phyloP scores from a whole-genome alignment of 2,797 vertebrate species.

The Epinephelus malabaricus region DNA sequence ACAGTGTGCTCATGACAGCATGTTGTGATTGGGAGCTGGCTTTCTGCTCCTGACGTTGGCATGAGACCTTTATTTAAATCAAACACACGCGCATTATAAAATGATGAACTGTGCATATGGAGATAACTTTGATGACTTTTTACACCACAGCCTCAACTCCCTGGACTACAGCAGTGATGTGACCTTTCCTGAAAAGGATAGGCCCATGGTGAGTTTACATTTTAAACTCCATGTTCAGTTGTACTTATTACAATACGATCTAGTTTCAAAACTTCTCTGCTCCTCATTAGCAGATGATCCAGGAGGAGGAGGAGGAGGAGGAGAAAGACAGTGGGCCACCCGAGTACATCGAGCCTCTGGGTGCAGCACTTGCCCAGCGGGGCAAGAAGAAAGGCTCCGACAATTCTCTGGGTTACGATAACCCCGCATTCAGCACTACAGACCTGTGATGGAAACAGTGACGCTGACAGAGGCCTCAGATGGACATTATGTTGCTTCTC shows the following conservation, averaged over 20 bases:
- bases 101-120: background rate
- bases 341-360: conserved; percentile 83
- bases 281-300: conserved; percentile 52
- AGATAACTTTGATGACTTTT: background rate
- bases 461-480: conserved; percentile 3
- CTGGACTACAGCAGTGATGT: conserved; percentile 87
- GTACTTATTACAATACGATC: background rate
- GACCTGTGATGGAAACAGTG: conserved; percentile 83
- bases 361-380: conserved; percentile 82
- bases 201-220: conserved; percentile 68
- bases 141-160: conserved; percentile 87
- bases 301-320: conserved; percentile 72
- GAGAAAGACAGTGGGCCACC: conserved; percentile 49
- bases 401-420: conserved; percentile 61
- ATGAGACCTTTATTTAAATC: conserved; percentile 21
- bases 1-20: conserved; percentile 14
- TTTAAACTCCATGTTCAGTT: conserved; percentile 6
- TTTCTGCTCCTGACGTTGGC: background rate
- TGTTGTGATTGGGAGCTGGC: conserved; percentile 24
- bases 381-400: conserved; percentile 38
- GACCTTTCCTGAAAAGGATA: conserved; percentile 53
- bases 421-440: conserved; percentile 86
- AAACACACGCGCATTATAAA: conserved; percentile 10
- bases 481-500: conserved; percentile 1
- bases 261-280: conserved; percentile 26